A percentile compares a stretch with the other conserved stretches of the same genome.
phyloP scores from a whole-genome alignment of 1,140 invertebrate genomes.

The Penaeus japonicus region DNA sequence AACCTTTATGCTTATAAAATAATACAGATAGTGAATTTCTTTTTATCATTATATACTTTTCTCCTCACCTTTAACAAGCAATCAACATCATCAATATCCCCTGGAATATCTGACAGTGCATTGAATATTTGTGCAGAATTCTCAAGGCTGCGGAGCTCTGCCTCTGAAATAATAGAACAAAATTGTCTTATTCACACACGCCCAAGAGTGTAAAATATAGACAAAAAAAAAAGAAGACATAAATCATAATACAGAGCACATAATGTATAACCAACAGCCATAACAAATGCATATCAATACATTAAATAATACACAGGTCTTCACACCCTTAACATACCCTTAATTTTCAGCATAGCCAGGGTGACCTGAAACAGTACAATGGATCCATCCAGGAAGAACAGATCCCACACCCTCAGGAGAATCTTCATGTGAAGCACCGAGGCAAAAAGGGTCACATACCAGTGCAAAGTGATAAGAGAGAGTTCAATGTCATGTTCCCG shows the following conservation, averaged over 20 bases:
- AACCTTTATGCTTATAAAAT: background rate
- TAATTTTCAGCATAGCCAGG: slow-evolving; percentile 92
- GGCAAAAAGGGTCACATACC: slow-evolving; percentile 98
- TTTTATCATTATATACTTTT: slow-evolving; percentile 11
- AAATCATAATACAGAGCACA: slow-evolving; percentile 3
- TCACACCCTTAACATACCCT: slow-evolving; percentile 67
- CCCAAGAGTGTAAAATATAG: background rate
- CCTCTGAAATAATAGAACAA: slow-evolving; percentile 69
- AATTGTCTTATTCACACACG: background rate
- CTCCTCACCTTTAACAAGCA: slow-evolving; percentile 73
- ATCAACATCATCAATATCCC: slow-evolving; percentile 90
- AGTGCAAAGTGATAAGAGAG: slow-evolving; percentile 94
- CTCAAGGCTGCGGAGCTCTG: slow-evolving; percentile 79
- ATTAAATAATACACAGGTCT: slow-evolving; percentile 10
- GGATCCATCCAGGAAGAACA: slow-evolving; percentile 95
- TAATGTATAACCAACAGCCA: slow-evolving; percentile 30
- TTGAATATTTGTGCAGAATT: slow-evolving; percentile 98
- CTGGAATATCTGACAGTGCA: slow-evolving; percentile 92
- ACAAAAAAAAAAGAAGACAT: background rate
- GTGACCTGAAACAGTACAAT: slow-evolving; percentile 96
- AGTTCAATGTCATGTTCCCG: slow-evolving; percentile 95
- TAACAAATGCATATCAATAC: slow-evolving; percentile 59
- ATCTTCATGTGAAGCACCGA: slow-evolving; percentile 98
- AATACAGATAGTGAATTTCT: background rate
- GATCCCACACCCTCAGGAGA: slow-evolving; percentile 94